Conservation (phyloP, 2,888 invertebrate genomes). For the Creontiades dilutus region DNA sequence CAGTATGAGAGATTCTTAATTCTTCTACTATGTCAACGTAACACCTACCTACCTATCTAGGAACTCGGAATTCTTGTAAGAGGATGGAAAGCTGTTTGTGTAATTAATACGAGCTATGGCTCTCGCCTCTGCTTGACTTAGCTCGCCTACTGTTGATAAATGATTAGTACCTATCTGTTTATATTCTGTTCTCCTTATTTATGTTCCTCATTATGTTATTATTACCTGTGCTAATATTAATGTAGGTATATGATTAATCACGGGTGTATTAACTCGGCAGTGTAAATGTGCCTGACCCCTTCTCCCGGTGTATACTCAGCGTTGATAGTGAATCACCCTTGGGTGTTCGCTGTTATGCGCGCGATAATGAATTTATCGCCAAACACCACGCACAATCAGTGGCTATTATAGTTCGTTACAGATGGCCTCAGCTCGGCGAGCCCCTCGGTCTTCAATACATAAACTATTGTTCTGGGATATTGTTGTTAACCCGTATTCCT, state of each 20-base stretch:
- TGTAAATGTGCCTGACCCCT: conserved; percentile 7
- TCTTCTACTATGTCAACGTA: too few species aligned
- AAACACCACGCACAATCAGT: conserved; percentile 25
- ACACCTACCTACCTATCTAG: neutral
- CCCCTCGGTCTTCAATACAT: neutral
- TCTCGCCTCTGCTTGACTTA: conserved; percentile 2
- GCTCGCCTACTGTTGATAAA: conserved; percentile 48
- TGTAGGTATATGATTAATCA: conserved; percentile 58
- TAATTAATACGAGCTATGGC: neutral
- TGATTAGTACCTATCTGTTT: conserved; percentile 54
- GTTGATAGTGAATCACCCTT: conserved; percentile 46
- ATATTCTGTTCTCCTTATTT: conserved; percentile 43
- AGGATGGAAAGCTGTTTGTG: neutral
- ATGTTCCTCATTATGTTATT: conserved; percentile 59
- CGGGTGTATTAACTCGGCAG: conserved; percentile 34
- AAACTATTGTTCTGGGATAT: too few species aligned
- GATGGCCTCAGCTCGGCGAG: neutral
- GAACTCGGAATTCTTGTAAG: neutral
- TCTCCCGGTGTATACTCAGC: conserved; percentile 7
- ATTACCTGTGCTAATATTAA: conserved; percentile 57
- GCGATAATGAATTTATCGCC: conserved; percentile 43
- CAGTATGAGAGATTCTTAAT: too few species aligned
- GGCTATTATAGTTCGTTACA: neutral
- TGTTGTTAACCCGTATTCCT: too few species aligned
- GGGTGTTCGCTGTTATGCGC: conserved; percentile 1